phyloP scores from a whole-genome alignment of 2,113 vertebrate genomes.

The Bagarius yarrelli region DNA sequence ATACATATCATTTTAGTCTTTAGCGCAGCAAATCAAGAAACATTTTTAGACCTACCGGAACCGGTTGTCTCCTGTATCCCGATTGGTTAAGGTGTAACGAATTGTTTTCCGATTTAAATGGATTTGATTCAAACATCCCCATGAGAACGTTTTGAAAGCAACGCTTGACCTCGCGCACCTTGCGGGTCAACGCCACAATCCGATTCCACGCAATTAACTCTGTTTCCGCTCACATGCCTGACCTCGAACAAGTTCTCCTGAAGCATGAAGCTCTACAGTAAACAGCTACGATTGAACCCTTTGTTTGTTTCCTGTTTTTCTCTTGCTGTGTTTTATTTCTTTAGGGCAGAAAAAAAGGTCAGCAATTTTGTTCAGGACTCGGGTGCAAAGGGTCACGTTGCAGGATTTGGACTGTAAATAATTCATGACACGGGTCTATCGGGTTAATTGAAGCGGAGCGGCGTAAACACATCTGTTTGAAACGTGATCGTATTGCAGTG shows the following conservation, averaged over 20 bases:
- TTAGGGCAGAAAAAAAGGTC: conserved; percentile 24
- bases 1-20: no score
- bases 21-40: no score
- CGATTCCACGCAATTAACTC: conserved; percentile 43
- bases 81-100: no score
- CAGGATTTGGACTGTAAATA: conserved; percentile 46
- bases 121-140: background rate
- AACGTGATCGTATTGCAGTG: conserved; percentile 45
- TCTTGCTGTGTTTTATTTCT: conserved; percentile 13
- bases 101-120: background rate
- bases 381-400: conserved; percentile 40
- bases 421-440: conserved; percentile 40
- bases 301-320: background rate
- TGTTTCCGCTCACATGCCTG: conserved; percentile 46
- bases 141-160: background rate
- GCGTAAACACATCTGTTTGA: conserved; percentile 48
- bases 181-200: background rate
- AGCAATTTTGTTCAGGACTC: conserved; percentile 28
- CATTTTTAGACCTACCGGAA: no score
- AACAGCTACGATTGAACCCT: conserved; percentile 27
- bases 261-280: conserved; percentile 36
- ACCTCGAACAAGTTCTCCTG: conserved; percentile 41
- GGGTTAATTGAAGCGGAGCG: conserved; percentile 49
- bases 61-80: no score
- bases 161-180: no score